phyloP scores from a whole-genome alignment of 2,113 vertebrate species.

The Mormyrus iriodes region DNA sequence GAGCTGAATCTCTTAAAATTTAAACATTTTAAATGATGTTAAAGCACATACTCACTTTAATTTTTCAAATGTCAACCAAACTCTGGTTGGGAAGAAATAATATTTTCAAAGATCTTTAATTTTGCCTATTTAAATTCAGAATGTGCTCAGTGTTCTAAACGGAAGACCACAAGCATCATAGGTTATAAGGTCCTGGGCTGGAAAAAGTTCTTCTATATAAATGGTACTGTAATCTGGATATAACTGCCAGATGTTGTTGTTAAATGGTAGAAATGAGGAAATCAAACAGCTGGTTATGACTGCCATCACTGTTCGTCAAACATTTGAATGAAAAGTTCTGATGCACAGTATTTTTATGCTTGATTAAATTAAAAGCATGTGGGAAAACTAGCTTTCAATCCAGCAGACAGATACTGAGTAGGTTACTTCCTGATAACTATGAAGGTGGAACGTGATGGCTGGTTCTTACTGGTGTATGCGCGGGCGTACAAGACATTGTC shows the following conservation, averaged over 20 bases:
- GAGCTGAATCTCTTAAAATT: not conserved
- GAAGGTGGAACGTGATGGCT: not conserved
- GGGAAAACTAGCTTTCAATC: too few species aligned
- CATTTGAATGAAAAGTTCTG: not conserved
- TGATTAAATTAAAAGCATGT: not conserved
- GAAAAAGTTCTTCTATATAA: not conserved
- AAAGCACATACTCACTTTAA: not conserved
- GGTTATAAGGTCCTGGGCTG: not conserved
- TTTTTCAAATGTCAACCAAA: not conserved
- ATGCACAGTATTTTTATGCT: not conserved
- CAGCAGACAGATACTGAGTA: not conserved
- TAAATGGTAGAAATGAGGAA: not conserved
- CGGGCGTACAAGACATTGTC: slow-evolving; percentile 95
- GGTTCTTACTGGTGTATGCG: slow-evolving; percentile 85
- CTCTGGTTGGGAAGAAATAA: not conserved
- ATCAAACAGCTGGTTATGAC: not conserved
- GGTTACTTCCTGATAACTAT: not conserved
- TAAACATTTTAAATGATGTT: not conserved
- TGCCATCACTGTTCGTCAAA: not conserved
- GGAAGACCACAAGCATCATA: not conserved
- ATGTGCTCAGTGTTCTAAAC: not conserved
- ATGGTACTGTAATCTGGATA: not conserved
- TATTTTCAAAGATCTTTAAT: not conserved
- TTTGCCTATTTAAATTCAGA: not conserved
- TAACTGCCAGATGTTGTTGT: not conserved